Percentiles rank a stretch among this genome's conserved stretches.
These are phyloP conservation scores for Aphis gossypii DNA, from an alignment of 1,140 invertebrate species.

Conservation along the genomic window DNA sequence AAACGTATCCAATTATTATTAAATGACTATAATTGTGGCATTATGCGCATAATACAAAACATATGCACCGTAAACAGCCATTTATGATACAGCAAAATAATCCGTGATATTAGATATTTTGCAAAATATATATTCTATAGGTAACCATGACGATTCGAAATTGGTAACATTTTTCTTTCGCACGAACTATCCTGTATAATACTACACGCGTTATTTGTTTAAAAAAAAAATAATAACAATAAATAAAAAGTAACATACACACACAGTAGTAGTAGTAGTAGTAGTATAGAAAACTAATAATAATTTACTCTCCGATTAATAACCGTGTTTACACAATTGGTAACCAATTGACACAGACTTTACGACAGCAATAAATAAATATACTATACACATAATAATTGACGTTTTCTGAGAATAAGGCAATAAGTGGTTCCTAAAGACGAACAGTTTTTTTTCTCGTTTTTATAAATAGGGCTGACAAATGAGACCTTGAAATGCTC, in stretches of 20 bases:
- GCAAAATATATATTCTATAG: neutral
- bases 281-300: neutral
- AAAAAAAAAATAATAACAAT: neutral
- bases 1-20: neutral
- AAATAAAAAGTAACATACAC: neutral
- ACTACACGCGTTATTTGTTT: neutral
- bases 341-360: neutral
- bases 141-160: neutral
- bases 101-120: neutral
- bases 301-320: neutral
- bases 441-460: neutral
- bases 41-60: neutral
- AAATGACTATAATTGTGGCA: neutral
- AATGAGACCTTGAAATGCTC: neutral
- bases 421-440: neutral
- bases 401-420: neutral
- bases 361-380: constrained; percentile 3
- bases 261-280: neutral
- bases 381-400: neutral
- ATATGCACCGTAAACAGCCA: neutral
- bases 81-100: neutral
- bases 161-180: neutral
- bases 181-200: neutral
- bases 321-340: neutral
- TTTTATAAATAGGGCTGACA: neutral